A percentile compares a stretch with the other conserved stretches of the same genome.
Evolutionary conservation across 2,797 vertebrate species (phyloP).

Genomic region (Amphiprion clarkii): DNA sequence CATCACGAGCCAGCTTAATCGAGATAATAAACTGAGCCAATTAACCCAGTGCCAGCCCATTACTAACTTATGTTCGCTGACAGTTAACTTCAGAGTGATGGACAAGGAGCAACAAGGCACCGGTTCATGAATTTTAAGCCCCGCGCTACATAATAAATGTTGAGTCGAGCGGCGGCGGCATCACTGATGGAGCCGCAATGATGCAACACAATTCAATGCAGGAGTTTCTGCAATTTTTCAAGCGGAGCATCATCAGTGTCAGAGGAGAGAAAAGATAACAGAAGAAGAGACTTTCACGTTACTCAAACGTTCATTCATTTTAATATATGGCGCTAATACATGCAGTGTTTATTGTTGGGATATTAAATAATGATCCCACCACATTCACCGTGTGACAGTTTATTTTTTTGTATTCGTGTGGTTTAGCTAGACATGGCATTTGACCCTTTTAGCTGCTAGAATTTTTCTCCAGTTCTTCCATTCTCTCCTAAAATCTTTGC

Average conservation of each 20-base stretch:
- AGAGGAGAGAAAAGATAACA: neutral
- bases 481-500: conserved; percentile 13
- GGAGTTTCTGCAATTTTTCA: conserved; percentile 4
- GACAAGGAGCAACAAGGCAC: conserved; percentile 30
- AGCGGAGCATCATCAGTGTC: neutral
- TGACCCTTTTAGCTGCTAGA: neutral
- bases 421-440: too few species aligned
- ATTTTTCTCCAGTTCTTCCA: neutral
- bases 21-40: conserved; percentile 55
- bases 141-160: neutral
- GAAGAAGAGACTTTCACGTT: conserved; percentile 5
- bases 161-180: neutral
- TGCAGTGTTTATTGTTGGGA: neutral
- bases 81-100: conserved; percentile 47
- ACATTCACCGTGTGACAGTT: neutral
- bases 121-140: conserved; percentile 22
- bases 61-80: conserved; percentile 52
- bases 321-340: neutral
- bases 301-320: neutral
- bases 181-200: neutral
- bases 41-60: conserved; percentile 46
- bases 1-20: conserved; percentile 49
- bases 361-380: neutral
- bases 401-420: too few species aligned
- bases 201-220: neutral